Evolutionary conservation across 37 sponge, comb jelly and placozoan genomes (phyloP), one percentile per base, ranked within the genome.

Genomic region (Halichondria panicea): DNA sequence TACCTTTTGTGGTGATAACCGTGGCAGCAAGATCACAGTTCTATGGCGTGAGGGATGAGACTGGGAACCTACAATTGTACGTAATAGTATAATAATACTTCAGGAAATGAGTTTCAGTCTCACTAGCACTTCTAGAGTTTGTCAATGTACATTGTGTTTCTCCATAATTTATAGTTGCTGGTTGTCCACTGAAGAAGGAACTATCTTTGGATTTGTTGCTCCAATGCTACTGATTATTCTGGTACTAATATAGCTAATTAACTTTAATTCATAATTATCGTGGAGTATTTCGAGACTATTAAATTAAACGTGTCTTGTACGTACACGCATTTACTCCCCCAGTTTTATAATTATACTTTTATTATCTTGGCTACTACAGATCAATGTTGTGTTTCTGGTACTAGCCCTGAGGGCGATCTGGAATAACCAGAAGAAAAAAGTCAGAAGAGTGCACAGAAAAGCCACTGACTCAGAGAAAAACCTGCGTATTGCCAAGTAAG

Each of bases 161-260:
- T 22, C n/a, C n/a, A 8, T 44, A 45, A 42, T 68, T 72, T 32
- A 57, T 30, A 81, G 82, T 8, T 81, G 82, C 40, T 81, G 82
- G 82, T 41, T 81, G 42, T 81, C 82, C 11, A 33, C 52, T 3
- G 55, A 73, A 24, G 63, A 59, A 39, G 70, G 84, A 15, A 75
- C 75, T 7, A 83, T 83, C 36, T 83, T 66, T 67, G 84, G 50
- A 0, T 83, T 83, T 75, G 84, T 67, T 19, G 76, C 44, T 22
- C 84, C 84, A 56, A 63, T 67, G 62, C 46, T 75, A 15, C 28
- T 56, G 28, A 75, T 83, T 5, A 83, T 83, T 30, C 3, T 83
- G 30, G 84, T 83, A 38, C 4, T 38, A 33, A 12, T 8, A 65
- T 38, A 48, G 41, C 66, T 34, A 34, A 13, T 40, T 65, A 12